Percentiles rank a stretch among this genome's conserved stretches.
phyloP scores from a whole-genome alignment of 2,888 invertebrate species.

The Pyrocoelia pectoralis region DNA sequence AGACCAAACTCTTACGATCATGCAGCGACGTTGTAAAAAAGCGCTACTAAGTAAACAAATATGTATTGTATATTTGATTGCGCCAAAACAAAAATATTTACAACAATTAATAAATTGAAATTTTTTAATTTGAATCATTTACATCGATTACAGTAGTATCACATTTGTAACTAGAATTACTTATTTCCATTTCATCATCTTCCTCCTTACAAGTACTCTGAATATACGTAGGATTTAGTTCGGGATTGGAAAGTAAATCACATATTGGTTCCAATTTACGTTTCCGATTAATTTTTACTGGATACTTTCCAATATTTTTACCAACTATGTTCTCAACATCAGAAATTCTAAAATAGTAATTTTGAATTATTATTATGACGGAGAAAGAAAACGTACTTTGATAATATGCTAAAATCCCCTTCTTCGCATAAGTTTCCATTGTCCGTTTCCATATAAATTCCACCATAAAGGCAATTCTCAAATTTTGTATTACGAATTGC shows the following conservation, averaged over 20 bases:
- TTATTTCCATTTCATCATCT: neutral
- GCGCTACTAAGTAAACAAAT: too few species aligned
- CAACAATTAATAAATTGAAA: too few species aligned
- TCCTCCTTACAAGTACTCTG: neutral
- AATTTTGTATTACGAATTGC: conserved; percentile 55
- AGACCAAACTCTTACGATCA: too few species aligned
- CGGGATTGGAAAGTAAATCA: neutral
- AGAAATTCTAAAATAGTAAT: neutral
- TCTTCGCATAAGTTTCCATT: conserved; percentile 24
- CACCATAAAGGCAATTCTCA: conserved; percentile 61
- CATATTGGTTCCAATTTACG: neutral
- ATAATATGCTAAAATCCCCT: conserved; percentile 51
- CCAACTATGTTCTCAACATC: neutral
- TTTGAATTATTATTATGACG: too few species aligned
- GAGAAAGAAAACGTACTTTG: too few species aligned
- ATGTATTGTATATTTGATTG: too few species aligned
- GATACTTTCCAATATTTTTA: neutral
- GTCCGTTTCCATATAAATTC: conserved; percentile 62
- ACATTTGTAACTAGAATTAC: neutral
- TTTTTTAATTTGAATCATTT: too few species aligned
- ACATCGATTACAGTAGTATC: too few species aligned
- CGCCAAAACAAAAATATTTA: too few species aligned
- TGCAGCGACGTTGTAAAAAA: too few species aligned
- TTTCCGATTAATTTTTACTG: neutral
- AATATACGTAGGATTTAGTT: neutral